Evolutionary conservation across 2,797 vertebrate species (phyloP), one percentile per base, ranked within the genome.

Genomic region (Lycodopsis pacificus): DNA sequence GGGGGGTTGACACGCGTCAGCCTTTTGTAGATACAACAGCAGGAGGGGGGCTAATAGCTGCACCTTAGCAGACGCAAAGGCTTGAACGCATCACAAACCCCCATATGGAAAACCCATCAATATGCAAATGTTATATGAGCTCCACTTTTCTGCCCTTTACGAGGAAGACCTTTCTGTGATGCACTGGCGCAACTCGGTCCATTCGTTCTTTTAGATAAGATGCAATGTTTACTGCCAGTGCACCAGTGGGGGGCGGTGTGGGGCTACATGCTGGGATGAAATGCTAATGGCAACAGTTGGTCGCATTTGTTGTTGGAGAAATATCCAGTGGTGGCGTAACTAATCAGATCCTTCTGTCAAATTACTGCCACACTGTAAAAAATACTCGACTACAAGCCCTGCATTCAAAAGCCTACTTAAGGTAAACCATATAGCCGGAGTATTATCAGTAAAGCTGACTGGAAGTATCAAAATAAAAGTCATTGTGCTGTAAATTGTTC

Each of bases 231-330:
- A 6, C 17, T 30, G 5, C 0, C n/a, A 17, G 17, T 42, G 15
- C 17, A 46, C 83, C 91, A 62, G 36, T 58, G 84, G 91, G 83
- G 81, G 89, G 84, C 57, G 77, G 76, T 76, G 83, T 83, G 71
- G 56, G 3, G 54, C 80, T 38, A 4, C 49, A 69, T 15, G 65
- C 32, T 63, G 67, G 12, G 25, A 44, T 71, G 8, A 17, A 65
- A 49, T 58, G 4, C 27, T 20, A 7, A 30, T 32, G 9, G 13
- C 7, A 53, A 20, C 38, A 12, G 13, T 42, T 20, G 38, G 15
- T 4, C 32, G 65, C 30, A 30, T 66, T 54, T 25, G 34, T 48
- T 22, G 11, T 56, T 57, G 19, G 32, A 78, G 6, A 25, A 30
- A 53, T 48, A 20, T 44, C n/a, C 56, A 48, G 68, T 7, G 36